phyloP scores from a whole-genome alignment of 2,888 invertebrate genomes.

The Tinea trinotella region DNA sequence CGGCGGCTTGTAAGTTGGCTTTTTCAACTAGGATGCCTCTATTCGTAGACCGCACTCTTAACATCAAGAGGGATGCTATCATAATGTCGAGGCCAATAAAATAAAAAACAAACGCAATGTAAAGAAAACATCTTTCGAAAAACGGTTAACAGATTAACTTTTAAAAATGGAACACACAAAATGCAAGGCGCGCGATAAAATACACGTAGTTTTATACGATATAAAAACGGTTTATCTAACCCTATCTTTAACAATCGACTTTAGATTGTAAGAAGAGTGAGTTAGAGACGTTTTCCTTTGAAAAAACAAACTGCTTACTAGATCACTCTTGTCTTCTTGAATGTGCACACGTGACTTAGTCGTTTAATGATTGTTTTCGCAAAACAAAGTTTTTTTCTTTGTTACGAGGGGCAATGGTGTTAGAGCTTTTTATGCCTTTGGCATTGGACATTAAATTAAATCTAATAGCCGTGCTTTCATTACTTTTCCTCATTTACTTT shows the following conservation, averaged over 20 bases:
- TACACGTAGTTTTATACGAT: not conserved
- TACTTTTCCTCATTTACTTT: too few species aligned
- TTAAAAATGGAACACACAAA: slow-evolving; percentile 11
- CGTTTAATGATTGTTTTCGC: slow-evolving; percentile 14
- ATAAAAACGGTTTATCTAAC: not conserved
- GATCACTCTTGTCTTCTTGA: slow-evolving; percentile 1
- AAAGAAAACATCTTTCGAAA: not conserved
- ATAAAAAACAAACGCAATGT: not conserved
- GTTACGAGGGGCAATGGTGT: not conserved
- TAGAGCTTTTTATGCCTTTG: not conserved
- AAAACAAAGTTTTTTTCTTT: slow-evolving; percentile 4
- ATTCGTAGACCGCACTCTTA: too few species aligned
- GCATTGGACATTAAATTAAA: not conserved
- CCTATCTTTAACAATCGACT: too few species aligned
- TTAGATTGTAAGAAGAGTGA: too few species aligned
- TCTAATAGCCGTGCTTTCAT: too few species aligned
- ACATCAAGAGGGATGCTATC: too few species aligned
- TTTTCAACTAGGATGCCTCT: too few species aligned
- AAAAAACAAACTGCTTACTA: slow-evolving; percentile 9
- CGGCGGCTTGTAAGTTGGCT: too few species aligned
- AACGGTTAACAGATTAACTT: slow-evolving; percentile 4
- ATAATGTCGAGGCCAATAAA: too few species aligned
- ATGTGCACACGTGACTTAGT: slow-evolving; percentile 13
- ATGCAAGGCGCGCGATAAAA: slow-evolving; percentile 14
- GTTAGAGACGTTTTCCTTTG: too few species aligned